phyloP scores from a whole-genome alignment of 2,113 vertebrate species.

The Ariopsis seemanni region DNA sequence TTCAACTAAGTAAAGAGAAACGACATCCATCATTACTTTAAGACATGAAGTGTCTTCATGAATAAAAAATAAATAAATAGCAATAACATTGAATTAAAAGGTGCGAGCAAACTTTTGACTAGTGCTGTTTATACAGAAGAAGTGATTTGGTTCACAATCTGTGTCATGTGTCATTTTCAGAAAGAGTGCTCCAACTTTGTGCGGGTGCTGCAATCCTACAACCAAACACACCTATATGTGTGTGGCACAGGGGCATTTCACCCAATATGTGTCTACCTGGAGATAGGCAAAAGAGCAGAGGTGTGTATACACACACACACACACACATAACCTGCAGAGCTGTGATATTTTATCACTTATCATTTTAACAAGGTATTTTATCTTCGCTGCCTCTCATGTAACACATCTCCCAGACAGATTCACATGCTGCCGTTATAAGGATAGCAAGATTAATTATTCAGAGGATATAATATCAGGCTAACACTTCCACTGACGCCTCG shows the following conservation, averaged over 20 bases:
- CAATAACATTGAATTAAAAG: too few relatives aligned
- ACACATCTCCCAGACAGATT: constrained; percentile 20
- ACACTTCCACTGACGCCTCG: constrained; percentile 29
- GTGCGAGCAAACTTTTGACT: too few relatives aligned
- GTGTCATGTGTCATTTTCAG: constrained; percentile 69
- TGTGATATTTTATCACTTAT: not conserved
- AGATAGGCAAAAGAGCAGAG: constrained; percentile 93
- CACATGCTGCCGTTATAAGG: constrained; percentile 18
- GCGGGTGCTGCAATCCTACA: constrained; percentile 89
- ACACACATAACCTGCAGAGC: constrained; percentile 4
- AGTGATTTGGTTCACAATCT: not conserved
- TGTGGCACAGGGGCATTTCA: constrained; percentile 98
- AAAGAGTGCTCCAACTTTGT: constrained; percentile 98
- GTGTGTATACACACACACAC: constrained; percentile 67
- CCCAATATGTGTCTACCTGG: constrained; percentile 92
- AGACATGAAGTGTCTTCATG: too few relatives aligned
- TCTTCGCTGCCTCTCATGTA: not conserved
- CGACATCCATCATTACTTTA: too few relatives aligned
- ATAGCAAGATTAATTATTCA: constrained; percentile 32
- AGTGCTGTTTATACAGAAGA: not conserved
- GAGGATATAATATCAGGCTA: constrained; percentile 31
- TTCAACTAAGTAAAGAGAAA: too few relatives aligned
- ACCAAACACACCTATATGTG: constrained; percentile 93
- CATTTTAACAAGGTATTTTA: not conserved
- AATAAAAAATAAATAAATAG: too few relatives aligned